phyloP scores from a whole-genome alignment of 92 coral and sea anemone genomes.

The Actinostola sp. region DNA sequence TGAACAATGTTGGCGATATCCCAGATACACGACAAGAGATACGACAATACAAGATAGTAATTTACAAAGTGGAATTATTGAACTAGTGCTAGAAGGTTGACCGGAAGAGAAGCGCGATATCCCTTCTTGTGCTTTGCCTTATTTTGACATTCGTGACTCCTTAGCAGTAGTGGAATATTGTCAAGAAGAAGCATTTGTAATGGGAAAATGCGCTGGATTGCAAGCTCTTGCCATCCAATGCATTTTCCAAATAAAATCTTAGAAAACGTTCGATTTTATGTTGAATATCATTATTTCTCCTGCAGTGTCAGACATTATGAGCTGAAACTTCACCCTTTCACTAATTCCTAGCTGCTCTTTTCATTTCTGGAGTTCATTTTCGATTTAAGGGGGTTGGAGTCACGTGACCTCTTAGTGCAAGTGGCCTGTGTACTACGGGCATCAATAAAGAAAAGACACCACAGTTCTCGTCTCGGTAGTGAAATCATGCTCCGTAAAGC shows the following conservation, averaged over 20 bases:
- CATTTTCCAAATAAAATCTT: too few species aligned
- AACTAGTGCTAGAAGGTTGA: constrained; percentile 45
- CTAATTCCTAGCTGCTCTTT: too few species aligned
- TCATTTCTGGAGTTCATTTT: too few species aligned
- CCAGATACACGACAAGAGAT: constrained; percentile 38
- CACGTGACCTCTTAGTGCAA: too few species aligned
- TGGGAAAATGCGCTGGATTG: too few species aligned
- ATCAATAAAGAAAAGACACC: constrained; percentile 30
- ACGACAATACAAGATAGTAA: constrained; percentile 32
- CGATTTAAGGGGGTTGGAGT: too few species aligned
- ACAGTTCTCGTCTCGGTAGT: constrained; percentile 31
- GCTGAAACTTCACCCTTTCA: too few species aligned
- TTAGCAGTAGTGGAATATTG: constrained; percentile 28
- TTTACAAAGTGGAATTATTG: constrained; percentile 26
- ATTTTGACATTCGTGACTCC: constrained; percentile 52
- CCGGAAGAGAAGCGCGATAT: constrained; percentile 32
- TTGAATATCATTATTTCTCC: too few species aligned
- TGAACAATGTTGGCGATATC: constrained; percentile 35
- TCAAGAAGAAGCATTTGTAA: constrained; percentile 37
- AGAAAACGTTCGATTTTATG: too few species aligned
- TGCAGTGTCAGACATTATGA: too few species aligned
- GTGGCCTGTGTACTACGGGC: constrained; percentile 26
- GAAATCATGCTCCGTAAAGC: constrained; percentile 38
- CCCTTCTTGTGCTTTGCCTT: constrained; percentile 39
- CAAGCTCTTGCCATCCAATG: too few species aligned